Evolutionary conservation across 2,113 vertebrate species (phyloP).

Genomic region (Todiramphus saurophagus): DNA sequence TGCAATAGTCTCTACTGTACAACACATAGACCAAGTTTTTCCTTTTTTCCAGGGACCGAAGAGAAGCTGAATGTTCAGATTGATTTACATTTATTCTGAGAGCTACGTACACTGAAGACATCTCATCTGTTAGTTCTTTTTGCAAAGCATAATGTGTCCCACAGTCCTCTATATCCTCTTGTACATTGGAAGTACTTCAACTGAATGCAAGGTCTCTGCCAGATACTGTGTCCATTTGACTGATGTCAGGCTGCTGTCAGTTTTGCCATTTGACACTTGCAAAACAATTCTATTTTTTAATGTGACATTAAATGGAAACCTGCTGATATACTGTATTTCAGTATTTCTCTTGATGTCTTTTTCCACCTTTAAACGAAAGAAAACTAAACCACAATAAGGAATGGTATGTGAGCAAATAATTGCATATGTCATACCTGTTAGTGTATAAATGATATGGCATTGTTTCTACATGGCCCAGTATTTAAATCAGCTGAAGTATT

Average conservation of each 20-base stretch:
- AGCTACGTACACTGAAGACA: too few species aligned
- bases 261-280: too few species aligned
- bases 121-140: too few species aligned
- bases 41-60: too few species aligned
- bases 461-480: neutral
- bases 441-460: neutral
- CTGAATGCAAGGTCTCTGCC: too few species aligned
- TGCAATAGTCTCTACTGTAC: neutral
- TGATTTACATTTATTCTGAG: too few species aligned
- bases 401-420: neutral
- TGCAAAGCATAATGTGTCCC: too few species aligned
- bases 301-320: neutral
- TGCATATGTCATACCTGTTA: neutral
- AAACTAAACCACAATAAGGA: neutral
- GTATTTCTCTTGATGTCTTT: neutral
- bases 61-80: too few species aligned
- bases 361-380: neutral
- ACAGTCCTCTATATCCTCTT: too few species aligned
- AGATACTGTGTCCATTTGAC: too few species aligned
- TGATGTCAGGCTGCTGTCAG: too few species aligned
- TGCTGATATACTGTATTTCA: neutral
- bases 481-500: neutral
- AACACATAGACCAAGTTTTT: neutral
- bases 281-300: accelerated
- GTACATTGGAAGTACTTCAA: too few species aligned